Evolutionary conservation across 2,888 invertebrate genomes (phyloP).

Genomic region (Busseola fusca): DNA sequence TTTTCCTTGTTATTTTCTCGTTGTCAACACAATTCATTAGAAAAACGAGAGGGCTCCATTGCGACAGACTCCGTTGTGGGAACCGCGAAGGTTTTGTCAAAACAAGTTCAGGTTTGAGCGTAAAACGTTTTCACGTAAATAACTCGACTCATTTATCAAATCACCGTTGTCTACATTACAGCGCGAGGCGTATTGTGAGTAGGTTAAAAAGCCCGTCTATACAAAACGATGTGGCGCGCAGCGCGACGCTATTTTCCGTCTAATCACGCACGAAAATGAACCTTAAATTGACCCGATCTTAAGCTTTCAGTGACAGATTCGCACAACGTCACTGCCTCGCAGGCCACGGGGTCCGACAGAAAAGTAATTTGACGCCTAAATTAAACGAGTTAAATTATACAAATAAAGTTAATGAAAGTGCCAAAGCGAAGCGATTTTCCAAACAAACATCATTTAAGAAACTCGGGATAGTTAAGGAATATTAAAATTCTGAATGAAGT

Average conservation of each 20-base stretch:
- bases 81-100: constrained; percentile 74
- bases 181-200: constrained; percentile 79
- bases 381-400: constrained; percentile 82
- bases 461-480: constrained; percentile 65
- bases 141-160: constrained; percentile 85
- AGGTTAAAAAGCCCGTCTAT: constrained; percentile 80
- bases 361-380: constrained; percentile 78
- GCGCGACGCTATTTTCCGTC: constrained; percentile 66
- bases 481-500: constrained; percentile 46
- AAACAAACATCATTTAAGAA: constrained; percentile 73
- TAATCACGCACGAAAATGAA: constrained; percentile 71
- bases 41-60: constrained; percentile 67
- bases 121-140: constrained; percentile 77
- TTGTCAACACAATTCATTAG: constrained; percentile 61
- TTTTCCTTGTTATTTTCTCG: constrained; percentile 61
- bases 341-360: constrained; percentile 67
- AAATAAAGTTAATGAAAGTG: constrained; percentile 80
- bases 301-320: constrained; percentile 57
- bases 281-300: constrained; percentile 67
- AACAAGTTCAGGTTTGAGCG: constrained; percentile 73
- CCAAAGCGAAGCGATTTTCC: constrained; percentile 76
- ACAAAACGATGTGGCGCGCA: constrained; percentile 71
- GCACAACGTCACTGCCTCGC: constrained; percentile 32
- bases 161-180: constrained; percentile 84
- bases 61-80: constrained; percentile 69